Base-by-base conservation (phyloP, 2,113 vertebrate species). In the Pterocles orientalis region DNA sequence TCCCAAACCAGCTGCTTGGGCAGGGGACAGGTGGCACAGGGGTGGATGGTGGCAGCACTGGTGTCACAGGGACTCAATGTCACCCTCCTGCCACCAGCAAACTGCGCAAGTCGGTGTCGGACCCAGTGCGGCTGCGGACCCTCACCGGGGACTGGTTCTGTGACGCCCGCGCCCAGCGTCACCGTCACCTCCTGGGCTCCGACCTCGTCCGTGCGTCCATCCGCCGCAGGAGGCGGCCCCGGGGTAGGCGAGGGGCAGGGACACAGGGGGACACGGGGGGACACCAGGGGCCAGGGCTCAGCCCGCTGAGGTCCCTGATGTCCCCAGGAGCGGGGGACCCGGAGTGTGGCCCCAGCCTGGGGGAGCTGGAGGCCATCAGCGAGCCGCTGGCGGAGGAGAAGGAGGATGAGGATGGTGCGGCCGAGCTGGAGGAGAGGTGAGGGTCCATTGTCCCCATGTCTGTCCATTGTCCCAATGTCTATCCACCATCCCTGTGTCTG, bases 81-180 rank as follows among this genome's bases (percentile, higher is more conserved):
- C 8, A 2, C 28, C 75, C 33, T 54, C 26, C 13, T 5, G 3
- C 68, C 23, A 6, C 57, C 95, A 99, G 99, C 82, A 97, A 97
- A 43, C 98, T 99, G 58, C 96, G 98, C 60, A 92, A 98, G 95
- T 98, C 97, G 0, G 97, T 98, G 92, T 97, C 93, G 15, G 98
- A 99, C 86, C 98, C 98, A 0, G 54, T 41, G 25, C 98, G 85
- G 88, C 97, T 99, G 94, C 98, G 98, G 94, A 94, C 87, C 56
- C 98, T 99, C 75, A 99, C 99, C 0, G 99, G 99, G 1, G 98
- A 98, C 15, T 99, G 99, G 99, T 99, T 99, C 97, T 97, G 96
- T 2, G 99, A 99, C 33, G 98, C 98, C 56, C 96, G 98, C 2
- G 97, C 98, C 92, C 98, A 98, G 77, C 98, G 99, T 10, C 98